Base-by-base conservation (phyloP, 2,113 vertebrate genomes). In the Pandion haliaetus region DNA sequence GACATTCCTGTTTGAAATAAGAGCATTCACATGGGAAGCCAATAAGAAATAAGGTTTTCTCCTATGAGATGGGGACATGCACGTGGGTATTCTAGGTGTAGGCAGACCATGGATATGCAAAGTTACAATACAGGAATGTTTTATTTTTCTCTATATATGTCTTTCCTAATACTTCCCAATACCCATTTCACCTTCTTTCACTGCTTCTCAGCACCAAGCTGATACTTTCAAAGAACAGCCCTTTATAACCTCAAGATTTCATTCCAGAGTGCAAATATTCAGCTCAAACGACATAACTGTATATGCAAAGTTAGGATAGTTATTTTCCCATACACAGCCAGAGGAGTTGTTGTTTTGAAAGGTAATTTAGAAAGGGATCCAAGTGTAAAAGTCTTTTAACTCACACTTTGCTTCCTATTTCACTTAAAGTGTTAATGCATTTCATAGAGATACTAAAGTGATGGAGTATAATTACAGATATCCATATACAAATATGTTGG, bases 81-180 rank as follows among this genome's bases (percentile, higher is more conserved):
- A 47, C 0, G 0, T 12, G 31, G 19, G 13, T 61, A 20, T 69
- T 52, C 17, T 19, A 40, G 38, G 38, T 20, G 29, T 21, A 78
- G 72, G 62, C 13, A 91, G 40, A 44, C 12, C 44, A 38, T 1
- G 17, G 23, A 36, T 36, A 42, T 34, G 21, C 20, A n/a, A 67
- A 21, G 26, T 47, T 55, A 63, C 12, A 50, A 10, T 20, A 36
- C 11, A 90, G 44, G 26, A 79, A 71, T 49, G 5, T 14, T 47
- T 62, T 61, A 5, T 72, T 93, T 69, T 90, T 36, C 40, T 52
- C 9, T 54, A 6, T 6, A 14, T n/a, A 69, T 54, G 80, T 54
- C 54, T 79, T 90, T 76, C 28, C 28, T 59, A 79, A 42, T 8
- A 59, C 6, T 17, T 58, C 11, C 18, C 29, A 32, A 57, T 50